Percentiles rank a stretch among this genome's conserved stretches.
Evolutionary conservation across 2,113 vertebrate genomes (phyloP).

Genomic region (Misgurnus anguillicaudatus): DNA sequence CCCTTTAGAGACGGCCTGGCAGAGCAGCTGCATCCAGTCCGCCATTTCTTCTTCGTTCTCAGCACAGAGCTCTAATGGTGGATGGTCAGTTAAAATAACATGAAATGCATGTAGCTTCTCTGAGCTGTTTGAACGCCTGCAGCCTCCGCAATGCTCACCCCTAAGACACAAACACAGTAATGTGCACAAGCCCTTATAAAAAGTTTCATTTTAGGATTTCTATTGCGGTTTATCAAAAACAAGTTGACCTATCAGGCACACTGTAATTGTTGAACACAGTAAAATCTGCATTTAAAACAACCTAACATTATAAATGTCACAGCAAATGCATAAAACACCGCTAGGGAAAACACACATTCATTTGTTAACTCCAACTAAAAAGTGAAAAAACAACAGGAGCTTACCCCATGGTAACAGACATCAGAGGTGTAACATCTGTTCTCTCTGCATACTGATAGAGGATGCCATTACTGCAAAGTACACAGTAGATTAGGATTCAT

Average conservation of each 20-base stretch:
- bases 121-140: slow-evolving; percentile 87
- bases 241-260: too few species aligned
- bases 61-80: slow-evolving; percentile 90
- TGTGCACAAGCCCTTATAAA: too few species aligned
- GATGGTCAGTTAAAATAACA: slow-evolving; percentile 88
- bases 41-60: slow-evolving; percentile 93
- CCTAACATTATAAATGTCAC: too few species aligned
- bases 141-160: slow-evolving; percentile 94
- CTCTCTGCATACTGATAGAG: slow-evolving; percentile 90
- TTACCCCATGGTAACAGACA: slow-evolving; percentile 96
- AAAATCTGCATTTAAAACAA: too few species aligned
- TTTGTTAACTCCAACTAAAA: not conserved
- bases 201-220: too few species aligned
- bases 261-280: too few species aligned
- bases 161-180: slow-evolving; percentile 61
- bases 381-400: slow-evolving; percentile 42
- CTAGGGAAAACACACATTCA: too few species aligned
- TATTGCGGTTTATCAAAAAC: too few species aligned
- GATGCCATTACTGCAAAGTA: slow-evolving; percentile 81
- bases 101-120: slow-evolving; percentile 94
- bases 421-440: slow-evolving; percentile 83
- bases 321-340: too few species aligned
- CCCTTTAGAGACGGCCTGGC: slow-evolving; percentile 97
- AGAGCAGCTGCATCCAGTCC: slow-evolving; percentile 94
- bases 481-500: not conserved